A percentile compares a stretch with the other conserved stretches of the same genome.
These are phyloP conservation scores for Galerucella nymphaeae DNA, from an alignment of 2,888 invertebrate species.

Conservation along the genomic window DNA sequence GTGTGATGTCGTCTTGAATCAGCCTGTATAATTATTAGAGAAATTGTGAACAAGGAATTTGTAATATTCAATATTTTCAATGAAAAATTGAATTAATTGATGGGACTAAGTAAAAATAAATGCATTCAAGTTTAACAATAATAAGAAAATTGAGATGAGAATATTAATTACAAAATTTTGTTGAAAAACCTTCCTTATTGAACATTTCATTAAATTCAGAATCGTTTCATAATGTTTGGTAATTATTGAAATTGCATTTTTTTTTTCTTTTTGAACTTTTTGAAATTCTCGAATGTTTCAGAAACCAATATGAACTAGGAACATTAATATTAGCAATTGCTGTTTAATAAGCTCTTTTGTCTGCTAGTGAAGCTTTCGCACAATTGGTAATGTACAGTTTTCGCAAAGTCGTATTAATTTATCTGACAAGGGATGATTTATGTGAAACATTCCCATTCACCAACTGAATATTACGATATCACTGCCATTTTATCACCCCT, in stretches of 20 bases:
- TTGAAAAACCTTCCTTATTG: too few species aligned
- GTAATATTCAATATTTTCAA: too few species aligned
- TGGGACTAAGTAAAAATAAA: too few species aligned
- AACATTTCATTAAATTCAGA: too few species aligned
- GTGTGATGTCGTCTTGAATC: too few species aligned
- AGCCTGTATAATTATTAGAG: too few species aligned
- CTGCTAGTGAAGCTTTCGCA: conserved; percentile 7
- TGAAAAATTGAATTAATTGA: too few species aligned
- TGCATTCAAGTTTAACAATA: too few species aligned
- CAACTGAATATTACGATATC: conserved; percentile 6
- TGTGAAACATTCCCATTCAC: conserved; percentile 2
- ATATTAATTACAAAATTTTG: too few species aligned
- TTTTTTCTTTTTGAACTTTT: background rate
- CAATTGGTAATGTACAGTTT: conserved; percentile 8
- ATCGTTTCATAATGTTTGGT: background rate
- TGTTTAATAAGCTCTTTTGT: conserved; percentile 9
- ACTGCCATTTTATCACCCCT: background rate
- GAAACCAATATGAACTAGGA: background rate
- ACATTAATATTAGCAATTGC: background rate
- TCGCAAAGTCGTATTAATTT: background rate
- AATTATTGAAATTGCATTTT: background rate
- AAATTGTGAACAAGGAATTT: too few species aligned
- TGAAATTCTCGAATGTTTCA: background rate
- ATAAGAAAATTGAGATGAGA: too few species aligned
- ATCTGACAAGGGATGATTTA: conserved; percentile 12